A percentile compares a stretch with the other conserved stretches of the same genome.
phyloP scores from a whole-genome alignment of 2,113 vertebrate species.

The Forbesichthys agassizii region DNA sequence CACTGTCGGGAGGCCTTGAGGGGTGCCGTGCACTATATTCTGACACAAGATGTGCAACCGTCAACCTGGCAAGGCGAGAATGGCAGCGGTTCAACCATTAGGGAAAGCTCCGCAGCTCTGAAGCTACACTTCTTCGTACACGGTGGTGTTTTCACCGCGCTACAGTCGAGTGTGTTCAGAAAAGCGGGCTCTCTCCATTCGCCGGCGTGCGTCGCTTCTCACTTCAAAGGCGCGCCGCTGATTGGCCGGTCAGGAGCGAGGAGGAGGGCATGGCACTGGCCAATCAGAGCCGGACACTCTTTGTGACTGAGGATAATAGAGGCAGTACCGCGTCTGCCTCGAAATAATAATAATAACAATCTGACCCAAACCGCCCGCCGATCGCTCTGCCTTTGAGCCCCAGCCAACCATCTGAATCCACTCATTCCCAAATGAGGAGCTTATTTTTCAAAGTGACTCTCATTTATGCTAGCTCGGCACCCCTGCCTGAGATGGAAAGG shows the following conservation, averaged over 20 bases:
- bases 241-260: slow-evolving; percentile 8
- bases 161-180: no score
- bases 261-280: slow-evolving; percentile 32
- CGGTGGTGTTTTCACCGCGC: no score
- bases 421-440: slow-evolving; percentile 71
- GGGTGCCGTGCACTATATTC: no score
- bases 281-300: slow-evolving; percentile 35
- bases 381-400: slow-evolving; percentile 61
- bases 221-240: slow-evolving; percentile 1
- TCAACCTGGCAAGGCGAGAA: no score
- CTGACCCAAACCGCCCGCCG: slow-evolving; percentile 55
- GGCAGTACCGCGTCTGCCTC: slow-evolving; percentile 56
- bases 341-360: slow-evolving; percentile 75
- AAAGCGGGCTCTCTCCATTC: no score
- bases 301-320: slow-evolving; percentile 63
- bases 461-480: slow-evolving; percentile 65
- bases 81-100: no score
- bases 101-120: no score
- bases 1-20: no score
- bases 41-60: no score
- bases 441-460: slow-evolving; percentile 74
- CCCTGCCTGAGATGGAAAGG: slow-evolving; percentile 45
- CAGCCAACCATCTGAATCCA: slow-evolving; percentile 76
- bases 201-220: no score
- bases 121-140: no score